phyloP scores from a whole-genome alignment of 2,888 invertebrate species.

The Drosophila paranaensis region DNA sequence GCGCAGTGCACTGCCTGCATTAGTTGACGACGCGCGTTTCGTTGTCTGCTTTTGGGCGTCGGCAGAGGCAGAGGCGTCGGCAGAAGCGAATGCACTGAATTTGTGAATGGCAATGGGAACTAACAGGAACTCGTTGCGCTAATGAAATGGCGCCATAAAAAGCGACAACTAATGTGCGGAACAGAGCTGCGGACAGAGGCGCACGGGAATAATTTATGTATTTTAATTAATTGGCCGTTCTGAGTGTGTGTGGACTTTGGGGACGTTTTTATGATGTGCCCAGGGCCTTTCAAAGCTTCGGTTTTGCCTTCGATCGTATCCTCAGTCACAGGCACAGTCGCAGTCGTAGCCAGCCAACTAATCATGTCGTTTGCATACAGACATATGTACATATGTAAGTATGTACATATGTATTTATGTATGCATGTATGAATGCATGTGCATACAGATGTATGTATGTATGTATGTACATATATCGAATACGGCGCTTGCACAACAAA shows the following conservation, averaged over 20 bases:
- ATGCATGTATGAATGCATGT: not conserved
- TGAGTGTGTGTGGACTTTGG: slow-evolving; percentile 30
- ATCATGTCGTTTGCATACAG: slow-evolving; percentile 51
- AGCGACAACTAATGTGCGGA: slow-evolving; percentile 48
- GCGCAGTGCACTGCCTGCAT: not conserved
- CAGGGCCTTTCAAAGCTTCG: slow-evolving; percentile 1
- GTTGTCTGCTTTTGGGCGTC: slow-evolving; percentile 15
- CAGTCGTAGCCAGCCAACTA: slow-evolving; percentile 17
- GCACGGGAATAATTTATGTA: slow-evolving; percentile 57
- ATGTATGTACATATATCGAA: not conserved
- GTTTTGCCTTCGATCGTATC: not conserved
- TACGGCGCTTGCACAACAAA: slow-evolving; percentile 29
- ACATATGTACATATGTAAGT: not conserved
- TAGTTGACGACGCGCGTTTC: not conserved
- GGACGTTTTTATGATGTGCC: slow-evolving; percentile 46
- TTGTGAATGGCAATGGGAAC: not conserved
- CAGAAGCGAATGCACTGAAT: not conserved
- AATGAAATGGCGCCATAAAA: slow-evolving; percentile 70
- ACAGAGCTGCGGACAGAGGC: slow-evolving; percentile 14
- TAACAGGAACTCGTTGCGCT: slow-evolving; percentile 9
- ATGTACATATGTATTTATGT: not conserved
- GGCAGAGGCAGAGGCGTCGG: not conserved
- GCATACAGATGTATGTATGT: slow-evolving; percentile 1
- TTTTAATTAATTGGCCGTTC: slow-evolving; percentile 69
- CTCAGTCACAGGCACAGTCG: not conserved